Conservation (phyloP, 37 sponge, comb jelly and placozoan species). For the Beroe forskalii region DNA sequence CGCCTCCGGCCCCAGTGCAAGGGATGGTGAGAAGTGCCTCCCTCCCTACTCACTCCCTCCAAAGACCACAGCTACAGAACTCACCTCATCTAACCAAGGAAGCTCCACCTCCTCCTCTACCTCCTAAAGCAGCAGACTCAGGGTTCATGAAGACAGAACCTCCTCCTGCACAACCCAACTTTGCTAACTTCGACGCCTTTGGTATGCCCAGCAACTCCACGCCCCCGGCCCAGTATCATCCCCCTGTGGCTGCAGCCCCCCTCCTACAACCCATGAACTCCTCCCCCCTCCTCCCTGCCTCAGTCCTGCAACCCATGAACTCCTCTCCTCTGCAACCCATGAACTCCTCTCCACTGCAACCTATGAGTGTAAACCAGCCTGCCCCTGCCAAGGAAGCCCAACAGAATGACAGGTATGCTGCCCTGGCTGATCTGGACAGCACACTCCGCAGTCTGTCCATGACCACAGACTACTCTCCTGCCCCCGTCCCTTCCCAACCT, state of each 20-base stretch:
- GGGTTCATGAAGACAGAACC: not conserved
- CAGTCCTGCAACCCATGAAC: conserved; percentile 1
- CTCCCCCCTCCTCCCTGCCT: not conserved
- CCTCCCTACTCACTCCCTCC: not conserved
- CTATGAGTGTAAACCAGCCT: not conserved
- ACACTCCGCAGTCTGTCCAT: conserved; percentile 23
- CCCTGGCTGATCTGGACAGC: conserved; percentile 60
- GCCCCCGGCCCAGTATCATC: not conserved
- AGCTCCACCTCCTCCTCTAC: not conserved
- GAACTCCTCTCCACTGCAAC: not conserved
- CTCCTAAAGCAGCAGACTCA: not conserved
- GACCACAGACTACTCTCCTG: not conserved
- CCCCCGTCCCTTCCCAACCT: not conserved
- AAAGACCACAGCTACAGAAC: not conserved
- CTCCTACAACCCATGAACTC: not conserved
- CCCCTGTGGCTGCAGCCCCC: not conserved
- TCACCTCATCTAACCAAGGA: not conserved
- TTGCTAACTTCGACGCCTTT: conserved; percentile 54
- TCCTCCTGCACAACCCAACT: not conserved
- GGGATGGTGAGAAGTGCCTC: conserved; percentile 33
- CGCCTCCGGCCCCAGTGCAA: not conserved
- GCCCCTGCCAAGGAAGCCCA: too few species aligned
- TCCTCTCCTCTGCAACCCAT: not conserved
- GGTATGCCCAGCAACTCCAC: not conserved
- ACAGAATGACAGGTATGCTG: conserved; percentile 47